Base-by-base conservation (phyloP, 2,113 vertebrate species). In the Sula dactylatra region DNA sequence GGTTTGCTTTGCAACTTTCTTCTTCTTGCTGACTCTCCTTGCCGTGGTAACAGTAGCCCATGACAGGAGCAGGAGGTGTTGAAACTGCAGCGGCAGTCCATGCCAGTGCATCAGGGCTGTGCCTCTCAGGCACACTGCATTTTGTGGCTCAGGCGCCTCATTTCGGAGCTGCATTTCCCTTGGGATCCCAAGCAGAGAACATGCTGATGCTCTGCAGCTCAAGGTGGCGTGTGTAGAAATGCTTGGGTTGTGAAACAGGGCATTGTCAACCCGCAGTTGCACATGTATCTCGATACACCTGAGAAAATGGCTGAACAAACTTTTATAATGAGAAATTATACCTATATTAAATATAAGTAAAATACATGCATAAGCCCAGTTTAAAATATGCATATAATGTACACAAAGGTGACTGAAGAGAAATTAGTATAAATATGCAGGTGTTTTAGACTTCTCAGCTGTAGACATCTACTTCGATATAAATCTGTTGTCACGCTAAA, bases 261-360 rank as follows among this genome's bases (percentile, higher is more conserved):
- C 3, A 2, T 29, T 52, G 25, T 58, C 55, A 45, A 4, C 27
- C 42, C 26, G 72, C 2, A 1, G 24, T 31, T 72, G 32, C 31
- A 65, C 3, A 0, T 4, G 2, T 20, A 38, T 64, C 29, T 64
- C 10, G 6, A 61, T 7, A 45, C 4, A 8, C 11, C 18, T 0
- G 4, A 88, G n/a, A 66, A 81, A 82, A 71, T 4, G 52, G 20
- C 31, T 81, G 13, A 70, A 81, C 21, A 73, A 67, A 47, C 38
- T 59, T 66, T 13, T 56, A 19, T 21, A 42, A 7, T n/a, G 26
- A 54, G 31, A 85, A 34, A 49, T 36, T 54, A 26, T 16, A 62
- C 8, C 7, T 80, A 2, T 52, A 44, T 87, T 69, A 79, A 79
- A 67, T 61, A 15, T 25, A 62, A 49, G 10, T 21, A 22, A 92